phyloP scores from a whole-genome alignment of 2,797 vertebrate genomes.

The Darevskia nairensis region DNA sequence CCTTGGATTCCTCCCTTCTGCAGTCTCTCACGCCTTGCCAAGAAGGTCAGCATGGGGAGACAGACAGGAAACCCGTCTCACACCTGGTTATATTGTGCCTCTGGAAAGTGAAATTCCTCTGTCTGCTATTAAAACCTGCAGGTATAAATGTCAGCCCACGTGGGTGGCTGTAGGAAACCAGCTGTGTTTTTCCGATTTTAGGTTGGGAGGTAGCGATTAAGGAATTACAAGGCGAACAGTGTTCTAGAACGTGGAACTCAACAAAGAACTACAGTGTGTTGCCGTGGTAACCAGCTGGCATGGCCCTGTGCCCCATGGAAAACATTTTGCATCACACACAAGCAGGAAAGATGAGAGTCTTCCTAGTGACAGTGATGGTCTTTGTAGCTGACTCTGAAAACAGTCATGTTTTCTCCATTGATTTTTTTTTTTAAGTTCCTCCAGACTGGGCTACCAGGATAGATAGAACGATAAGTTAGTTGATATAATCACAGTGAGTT shows the following conservation, averaged over 20 bases:
- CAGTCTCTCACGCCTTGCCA: slow-evolving; percentile 2
- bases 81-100: neutral
- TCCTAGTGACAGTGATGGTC: neutral
- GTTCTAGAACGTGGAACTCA: neutral
- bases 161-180: slow-evolving; percentile 37
- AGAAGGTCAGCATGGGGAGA: slow-evolving; percentile 34
- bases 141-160: slow-evolving; percentile 19
- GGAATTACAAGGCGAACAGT: slow-evolving; percentile 3
- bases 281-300: neutral
- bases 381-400: neutral
- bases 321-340: neutral
- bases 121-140: slow-evolving; percentile 44
- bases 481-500: neutral
- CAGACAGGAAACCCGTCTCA: slow-evolving; percentile 38
- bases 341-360: neutral
- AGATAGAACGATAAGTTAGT: neutral
- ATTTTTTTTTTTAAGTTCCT: neutral
- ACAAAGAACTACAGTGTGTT: neutral
- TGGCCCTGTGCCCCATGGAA: neutral
- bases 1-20: slow-evolving; percentile 31
- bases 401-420: neutral
- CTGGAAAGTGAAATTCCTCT: slow-evolving; percentile 42
- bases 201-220: slow-evolving; percentile 32
- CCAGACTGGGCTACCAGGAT: neutral
- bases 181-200: neutral